Evolutionary conservation across 2,797 vertebrate genomes (phyloP).

Genomic region (Propithecus deckenii): DNA sequence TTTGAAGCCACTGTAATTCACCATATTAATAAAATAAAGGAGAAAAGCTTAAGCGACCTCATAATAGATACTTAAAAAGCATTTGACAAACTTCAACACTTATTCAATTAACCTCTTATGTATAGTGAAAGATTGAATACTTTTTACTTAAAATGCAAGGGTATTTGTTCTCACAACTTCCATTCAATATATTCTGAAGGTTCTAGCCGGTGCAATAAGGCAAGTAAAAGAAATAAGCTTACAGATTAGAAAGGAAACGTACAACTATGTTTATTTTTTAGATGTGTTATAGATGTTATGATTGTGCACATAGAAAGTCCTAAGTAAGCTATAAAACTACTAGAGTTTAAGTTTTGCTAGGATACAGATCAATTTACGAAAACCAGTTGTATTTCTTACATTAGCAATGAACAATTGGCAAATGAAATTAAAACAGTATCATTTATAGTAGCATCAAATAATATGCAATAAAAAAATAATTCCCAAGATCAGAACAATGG

Average conservation of each 20-base stretch:
- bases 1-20: conserved; percentile 9
- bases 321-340: neutral
- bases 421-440: neutral
- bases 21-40: conserved; percentile 16
- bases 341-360: conserved; percentile 14
- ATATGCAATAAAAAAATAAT: conserved; percentile 9
- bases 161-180: neutral
- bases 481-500: neutral
- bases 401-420: neutral
- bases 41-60: neutral
- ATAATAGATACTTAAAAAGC: neutral
- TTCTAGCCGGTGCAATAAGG: neutral
- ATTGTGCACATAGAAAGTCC: neutral
- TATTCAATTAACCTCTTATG: neutral
- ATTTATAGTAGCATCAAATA: neutral
- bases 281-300: neutral
- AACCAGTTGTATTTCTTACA: neutral
- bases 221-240: conserved; percentile 2
- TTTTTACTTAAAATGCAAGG: neutral
- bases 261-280: neutral
- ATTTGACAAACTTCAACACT: neutral
- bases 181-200: neutral
- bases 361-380: neutral
- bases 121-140: neutral
- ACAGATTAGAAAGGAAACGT: neutral